Conservation (phyloP, 2,113 vertebrate genomes). For the Cheirogaleus medius region DNA sequence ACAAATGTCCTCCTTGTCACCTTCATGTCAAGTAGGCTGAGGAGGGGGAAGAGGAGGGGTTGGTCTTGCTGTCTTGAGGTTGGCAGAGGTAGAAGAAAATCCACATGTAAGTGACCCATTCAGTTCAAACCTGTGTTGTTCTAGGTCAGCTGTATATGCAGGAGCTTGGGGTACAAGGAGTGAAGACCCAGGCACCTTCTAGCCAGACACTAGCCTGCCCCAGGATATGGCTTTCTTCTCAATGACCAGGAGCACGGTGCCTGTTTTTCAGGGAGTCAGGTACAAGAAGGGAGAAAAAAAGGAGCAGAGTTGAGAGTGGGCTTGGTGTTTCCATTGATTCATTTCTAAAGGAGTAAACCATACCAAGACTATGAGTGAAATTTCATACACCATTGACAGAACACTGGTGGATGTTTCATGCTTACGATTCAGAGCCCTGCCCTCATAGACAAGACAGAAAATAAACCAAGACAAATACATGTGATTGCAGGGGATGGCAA, state of each 20-base stretch:
- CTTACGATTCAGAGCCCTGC: neutral
- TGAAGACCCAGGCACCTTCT: neutral
- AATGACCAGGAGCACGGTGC: neutral
- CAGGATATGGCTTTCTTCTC: neutral
- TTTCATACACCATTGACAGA: neutral
- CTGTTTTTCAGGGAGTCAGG: neutral
- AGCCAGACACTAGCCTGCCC: neutral
- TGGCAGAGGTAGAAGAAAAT: neutral
- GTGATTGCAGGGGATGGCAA: neutral
- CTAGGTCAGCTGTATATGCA: neutral
- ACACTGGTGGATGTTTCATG: rapidly evolving
- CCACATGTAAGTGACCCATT: neutral
- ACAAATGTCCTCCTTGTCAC: neutral
- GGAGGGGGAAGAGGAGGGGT: neutral
- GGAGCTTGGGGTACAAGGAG: neutral
- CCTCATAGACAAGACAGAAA: neutral
- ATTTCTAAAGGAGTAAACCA: neutral
- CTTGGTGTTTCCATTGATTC: neutral
- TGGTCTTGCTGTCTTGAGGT: neutral
- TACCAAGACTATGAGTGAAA: neutral
- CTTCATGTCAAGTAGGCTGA: neutral
- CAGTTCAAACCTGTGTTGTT: neutral
- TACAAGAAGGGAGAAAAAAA: neutral
- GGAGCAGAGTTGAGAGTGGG: neutral
- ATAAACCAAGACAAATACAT: neutral